phyloP scores from a whole-genome alignment of 2,113 vertebrate species.

The Hiodon tergisus region DNA sequence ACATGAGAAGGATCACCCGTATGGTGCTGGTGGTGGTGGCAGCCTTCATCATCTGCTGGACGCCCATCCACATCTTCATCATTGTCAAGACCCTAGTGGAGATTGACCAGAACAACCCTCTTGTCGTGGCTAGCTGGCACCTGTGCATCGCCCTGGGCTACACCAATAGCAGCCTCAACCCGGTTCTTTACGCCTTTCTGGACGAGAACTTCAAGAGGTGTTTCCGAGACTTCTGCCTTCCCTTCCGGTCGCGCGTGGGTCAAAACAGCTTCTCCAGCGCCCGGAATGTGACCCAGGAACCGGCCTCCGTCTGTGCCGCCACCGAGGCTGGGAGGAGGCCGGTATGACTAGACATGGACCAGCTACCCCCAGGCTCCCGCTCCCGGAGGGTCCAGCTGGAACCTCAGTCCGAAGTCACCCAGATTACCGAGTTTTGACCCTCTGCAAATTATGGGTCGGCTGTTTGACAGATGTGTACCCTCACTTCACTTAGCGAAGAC shows the following conservation, averaged over 20 bases:
- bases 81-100: slow-evolving; percentile 70
- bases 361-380: slow-evolving; percentile 54
- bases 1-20: not conserved
- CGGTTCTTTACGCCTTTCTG: not conserved
- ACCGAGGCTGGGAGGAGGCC: slow-evolving; percentile 76
- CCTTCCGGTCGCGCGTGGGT: slow-evolving; percentile 65
- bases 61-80: slow-evolving; percentile 46
- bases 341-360: slow-evolving; percentile 68
- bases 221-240: slow-evolving; percentile 79
- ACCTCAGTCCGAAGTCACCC: slow-evolving; percentile 46
- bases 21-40: slow-evolving; percentile 44
- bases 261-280: slow-evolving; percentile 69
- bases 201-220: slow-evolving; percentile 47
- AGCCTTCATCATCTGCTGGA: slow-evolving; percentile 71
- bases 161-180: slow-evolving; percentile 49
- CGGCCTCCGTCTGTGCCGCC: slow-evolving; percentile 65
- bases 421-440: slow-evolving; percentile 31
- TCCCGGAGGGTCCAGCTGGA: slow-evolving; percentile 38
- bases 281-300: slow-evolving; percentile 69
- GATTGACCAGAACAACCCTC: no score
- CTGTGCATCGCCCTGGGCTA: slow-evolving; percentile 78
- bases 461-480: no score
- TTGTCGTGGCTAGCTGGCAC: slow-evolving; percentile 71
- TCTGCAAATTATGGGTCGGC: no score
- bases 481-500: no score